Conservation (phyloP, 2,797 vertebrate genomes). For the Jordanella pulchra region DNA sequence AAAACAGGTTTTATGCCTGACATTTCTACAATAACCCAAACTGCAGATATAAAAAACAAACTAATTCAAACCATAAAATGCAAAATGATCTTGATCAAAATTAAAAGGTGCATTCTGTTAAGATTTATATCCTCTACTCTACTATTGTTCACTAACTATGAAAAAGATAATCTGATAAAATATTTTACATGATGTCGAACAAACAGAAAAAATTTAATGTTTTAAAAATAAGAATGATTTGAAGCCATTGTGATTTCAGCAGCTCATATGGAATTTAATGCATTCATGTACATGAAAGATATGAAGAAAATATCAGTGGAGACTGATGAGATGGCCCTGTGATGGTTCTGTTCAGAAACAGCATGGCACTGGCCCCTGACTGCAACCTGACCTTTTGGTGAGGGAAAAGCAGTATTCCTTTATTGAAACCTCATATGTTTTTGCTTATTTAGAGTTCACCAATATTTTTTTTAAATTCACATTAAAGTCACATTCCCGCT, state of each 20-base stretch:
- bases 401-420: not conserved
- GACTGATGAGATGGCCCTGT: not conserved
- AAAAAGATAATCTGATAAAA: not conserved
- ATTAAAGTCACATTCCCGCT: not conserved
- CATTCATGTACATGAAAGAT: not conserved
- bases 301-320: not conserved
- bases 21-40: not conserved
- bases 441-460: constrained; percentile 1
- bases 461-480: constrained; percentile 4
- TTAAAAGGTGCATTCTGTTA: not conserved
- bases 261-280: too few species aligned
- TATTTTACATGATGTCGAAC: not conserved
- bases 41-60: not conserved
- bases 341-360: not conserved
- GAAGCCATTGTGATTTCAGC: too few species aligned
- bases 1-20: not conserved
- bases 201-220: too few species aligned
- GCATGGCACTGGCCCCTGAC: not conserved
- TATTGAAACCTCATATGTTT: not conserved
- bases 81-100: not conserved
- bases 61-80: not conserved
- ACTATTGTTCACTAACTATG: not conserved
- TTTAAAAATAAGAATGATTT: too few species aligned
- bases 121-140: not conserved
- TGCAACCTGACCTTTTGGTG: not conserved